Base-by-base conservation (phyloP, 2,797 vertebrate genomes). In the Dendrocincla tyrannina region DNA sequence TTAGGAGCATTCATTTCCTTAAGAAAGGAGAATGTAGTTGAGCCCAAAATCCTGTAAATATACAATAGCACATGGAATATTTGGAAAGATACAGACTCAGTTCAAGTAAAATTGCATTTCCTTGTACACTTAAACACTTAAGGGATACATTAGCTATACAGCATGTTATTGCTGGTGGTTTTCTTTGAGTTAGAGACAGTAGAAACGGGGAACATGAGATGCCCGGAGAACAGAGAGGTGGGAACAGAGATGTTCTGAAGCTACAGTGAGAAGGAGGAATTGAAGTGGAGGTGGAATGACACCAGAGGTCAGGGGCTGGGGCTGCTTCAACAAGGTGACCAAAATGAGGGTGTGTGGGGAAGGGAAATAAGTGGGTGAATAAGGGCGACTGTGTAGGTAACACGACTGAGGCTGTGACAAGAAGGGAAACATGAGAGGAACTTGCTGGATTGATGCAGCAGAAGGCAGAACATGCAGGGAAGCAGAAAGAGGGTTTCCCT, bases 201-300 rank as follows among this genome's bases (percentile, higher is more conserved):
- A 67, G 55, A 79, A 80, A 70, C 10, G 19, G 35, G 41, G 33
- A 74, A 25, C 20, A n/a, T 10, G 52, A 74, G 24, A 23, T 60
- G 19, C 10, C 1, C 56, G 41, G 63, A 70, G 39, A n/a, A 53
- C 7, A 70, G 27, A 60, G 18, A 35, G 47, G 1, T 41, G 22
- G 39, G 47, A 69, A 18, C 27, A 85, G n/a, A 52, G 64, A 27
- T 67, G 25, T 23, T 62, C 39, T 83, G 68, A 72, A 78, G 41
- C 24, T 47, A 3, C 1, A 0, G 1, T 20, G 28, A 4, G 33
- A 74, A 69, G 8, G 3, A 4, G 10, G 19, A 59, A 35, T 32
- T n/a, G 56, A 44, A 53, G 14, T 4, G 14, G 18, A 39, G 30
- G 0, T 42, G 50, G 11, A 33, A 53, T 41, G 62, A 16, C 5